Percentiles rank a stretch among this genome's conserved stretches.
Evolutionary conservation across 2,113 vertebrate genomes (phyloP).

Genomic region (Oryzias javanicus): DNA sequence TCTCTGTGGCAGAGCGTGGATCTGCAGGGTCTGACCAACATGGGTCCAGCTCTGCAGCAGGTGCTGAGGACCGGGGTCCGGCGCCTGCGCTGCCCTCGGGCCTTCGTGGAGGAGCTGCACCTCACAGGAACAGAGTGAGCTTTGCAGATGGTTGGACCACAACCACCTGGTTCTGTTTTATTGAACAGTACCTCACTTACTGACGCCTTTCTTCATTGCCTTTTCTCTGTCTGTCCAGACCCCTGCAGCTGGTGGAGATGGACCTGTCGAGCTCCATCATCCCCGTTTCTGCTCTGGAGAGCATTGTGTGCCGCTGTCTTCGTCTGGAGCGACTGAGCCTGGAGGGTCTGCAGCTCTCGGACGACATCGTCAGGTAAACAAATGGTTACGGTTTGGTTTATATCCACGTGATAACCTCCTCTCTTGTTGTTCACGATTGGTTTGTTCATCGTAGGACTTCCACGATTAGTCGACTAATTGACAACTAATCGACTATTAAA

Average conservation of each 20-base stretch:
- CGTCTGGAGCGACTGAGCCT: conserved; percentile 84
- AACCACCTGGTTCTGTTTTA: too few relatives aligned
- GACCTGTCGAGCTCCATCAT: conserved; percentile 88
- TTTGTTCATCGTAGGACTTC: too few relatives aligned
- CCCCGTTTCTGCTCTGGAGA: conserved; percentile 71
- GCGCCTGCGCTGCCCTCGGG: conserved; percentile 86
- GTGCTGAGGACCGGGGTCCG: conserved; percentile 80
- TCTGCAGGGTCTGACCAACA: conserved; percentile 79
- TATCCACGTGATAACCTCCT: too few relatives aligned
- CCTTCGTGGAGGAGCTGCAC: conserved; percentile 77
- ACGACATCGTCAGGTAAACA: conserved; percentile 81
- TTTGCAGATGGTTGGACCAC: not conserved
- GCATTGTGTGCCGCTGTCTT: conserved; percentile 79
- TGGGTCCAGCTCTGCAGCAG: conserved; percentile 77
- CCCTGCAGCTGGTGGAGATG: conserved; percentile 81
- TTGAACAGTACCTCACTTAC: too few relatives aligned
- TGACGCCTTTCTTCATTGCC: not conserved
- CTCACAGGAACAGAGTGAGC: conserved; percentile 80
- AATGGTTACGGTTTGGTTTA: too few relatives aligned
- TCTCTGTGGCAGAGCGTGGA: conserved; percentile 91
- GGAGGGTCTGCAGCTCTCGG: conserved; percentile 87
- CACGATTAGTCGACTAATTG: too few relatives aligned
- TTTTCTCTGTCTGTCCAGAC: conserved; percentile 59
- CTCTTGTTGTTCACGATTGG: too few relatives aligned
- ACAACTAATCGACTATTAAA: too few relatives aligned